Base-by-base conservation (phyloP, 2,888 invertebrate genomes). In the Cerceris rybyensis region DNA sequence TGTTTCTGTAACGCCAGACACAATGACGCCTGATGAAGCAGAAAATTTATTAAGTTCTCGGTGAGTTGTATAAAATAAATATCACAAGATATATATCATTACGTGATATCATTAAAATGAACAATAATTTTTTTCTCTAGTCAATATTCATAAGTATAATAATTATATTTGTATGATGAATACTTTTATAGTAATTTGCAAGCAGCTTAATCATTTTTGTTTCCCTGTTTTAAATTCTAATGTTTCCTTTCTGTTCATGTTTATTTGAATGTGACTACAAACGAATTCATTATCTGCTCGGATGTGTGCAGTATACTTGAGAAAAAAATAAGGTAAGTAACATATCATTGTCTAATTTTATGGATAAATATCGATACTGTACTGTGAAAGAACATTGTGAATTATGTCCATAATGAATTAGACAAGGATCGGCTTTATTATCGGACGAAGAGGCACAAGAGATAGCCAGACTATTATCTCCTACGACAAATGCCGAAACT, bases 401-500 rank as follows among this genome's bases (percentile, higher is more conserved):
- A 79, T 74, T 64, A 64, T 79, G 49, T 67, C 50, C 83, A 89
- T 88, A 76, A 86, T 87, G 71, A 84, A 86, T 80, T 93, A 96
- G 96, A 93, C 96, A 96, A 94, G 96, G 96, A 67, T 88, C 90
- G 93, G 95, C 95, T 91, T 93, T 97, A 90, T 94, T 97, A 90
- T 97, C 97, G 77, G 97, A 98, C 92, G 97, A 97, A 93, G 97
- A 97, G 93, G 97, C 97, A 85, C 96, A 97, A 93, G 97, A 98
- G 94, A 97, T 97, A 85, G 96, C 96, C 85, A 95, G 96, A 90
- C 94, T 98, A 91, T 92, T 98, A 88, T 96, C 96, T 83, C 95
- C 96, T 11, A 90, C 88, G 78, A 74, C 80, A 66, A 76, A 72
- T 54, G 70, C 73, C 46, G 88, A 88, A 46, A 68, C 83, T 13